Percentiles rank a stretch among this genome's conserved stretches.
phyloP scores from a whole-genome alignment of 1,140 invertebrate species.

The Neotoxoptera formosana region DNA sequence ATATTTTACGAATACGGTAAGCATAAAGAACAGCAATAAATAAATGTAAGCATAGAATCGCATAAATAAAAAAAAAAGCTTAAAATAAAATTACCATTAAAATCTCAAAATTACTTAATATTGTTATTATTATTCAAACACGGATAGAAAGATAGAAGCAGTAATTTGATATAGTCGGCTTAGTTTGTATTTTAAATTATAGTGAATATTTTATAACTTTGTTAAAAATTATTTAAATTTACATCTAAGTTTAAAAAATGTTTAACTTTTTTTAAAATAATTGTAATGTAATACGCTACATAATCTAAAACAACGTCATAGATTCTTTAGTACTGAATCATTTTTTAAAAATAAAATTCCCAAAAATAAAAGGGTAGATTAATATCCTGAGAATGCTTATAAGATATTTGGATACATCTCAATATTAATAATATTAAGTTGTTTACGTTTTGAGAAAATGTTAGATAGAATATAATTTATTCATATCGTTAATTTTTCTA shows the following conservation, averaged over 20 bases:
- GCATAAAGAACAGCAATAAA: not conserved
- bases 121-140: not conserved
- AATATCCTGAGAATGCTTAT: not conserved
- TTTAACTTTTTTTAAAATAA: not conserved
- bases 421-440: not conserved
- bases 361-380: slow-evolving; percentile 11
- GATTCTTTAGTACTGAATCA: slow-evolving; percentile 33
- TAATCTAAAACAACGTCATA: not conserved
- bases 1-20: not conserved
- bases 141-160: not conserved
- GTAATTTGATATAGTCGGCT: not conserved
- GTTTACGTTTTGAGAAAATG: not conserved
- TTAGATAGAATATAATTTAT: not conserved
- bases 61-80: not conserved
- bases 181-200: not conserved
- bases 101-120: not conserved
- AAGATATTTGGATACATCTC: slow-evolving; percentile 1
- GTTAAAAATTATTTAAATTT: not conserved
- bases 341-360: slow-evolving; percentile 40
- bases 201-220: not conserved
- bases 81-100: no score
- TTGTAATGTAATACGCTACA: not conserved
- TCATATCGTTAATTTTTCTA: not conserved
- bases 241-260: not conserved
- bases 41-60: not conserved